Evolutionary conservation across 2,797 vertebrate genomes (phyloP), one percentile per base, ranked within the genome.

Genomic region (Hylomyscus alleni): DNA sequence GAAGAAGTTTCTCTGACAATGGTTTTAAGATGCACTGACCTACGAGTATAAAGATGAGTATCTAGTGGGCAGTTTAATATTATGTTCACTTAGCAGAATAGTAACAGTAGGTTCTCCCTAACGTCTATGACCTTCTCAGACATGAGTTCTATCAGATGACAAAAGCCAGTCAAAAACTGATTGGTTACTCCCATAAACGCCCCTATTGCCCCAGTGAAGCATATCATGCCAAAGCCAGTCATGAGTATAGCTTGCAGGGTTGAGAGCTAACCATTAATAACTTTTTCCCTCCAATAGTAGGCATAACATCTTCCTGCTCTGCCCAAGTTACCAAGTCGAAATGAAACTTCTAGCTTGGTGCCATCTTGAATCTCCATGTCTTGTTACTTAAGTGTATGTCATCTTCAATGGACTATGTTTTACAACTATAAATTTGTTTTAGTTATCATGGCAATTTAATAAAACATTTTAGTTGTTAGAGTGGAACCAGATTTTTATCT

Each of bases 361-460:
- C 65, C 50, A 6, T 26, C 34, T 37, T 29, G 50, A 11, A 19
- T 72, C 22, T 40, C 50, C 65, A 29, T 19, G 65, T 37, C 65
- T 67, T 40, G 31, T 84, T 60, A 65, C 40, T 47, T 31, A 20
- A 58, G 26, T 47, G 5, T 88, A 47, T 72, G 19, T 76, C 56
- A 24, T 58, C 44, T 84, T 22, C 34, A 44, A 11, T 72, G 24
- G 31, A 50, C 31, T 93, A 20, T 72, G 52, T n/a, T 72, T 93
- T 84, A 87, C 52, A 80, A 90, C 54, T 83, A 67, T 91, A 54
- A 87, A 47, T 54, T 80, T 88, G 47, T 86, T 91, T 69, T 82
- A 50, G 50, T 52, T 34, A 6, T 37, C 14, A 19, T 65, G 10
- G 17, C 75, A 37, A n/a, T 83, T 93, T 93, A 81, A 76, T 69